Evolutionary conservation across 1,140 invertebrate species (phyloP), one percentile per base, ranked within the genome.

Genomic region (Cotesia typhae): DNA sequence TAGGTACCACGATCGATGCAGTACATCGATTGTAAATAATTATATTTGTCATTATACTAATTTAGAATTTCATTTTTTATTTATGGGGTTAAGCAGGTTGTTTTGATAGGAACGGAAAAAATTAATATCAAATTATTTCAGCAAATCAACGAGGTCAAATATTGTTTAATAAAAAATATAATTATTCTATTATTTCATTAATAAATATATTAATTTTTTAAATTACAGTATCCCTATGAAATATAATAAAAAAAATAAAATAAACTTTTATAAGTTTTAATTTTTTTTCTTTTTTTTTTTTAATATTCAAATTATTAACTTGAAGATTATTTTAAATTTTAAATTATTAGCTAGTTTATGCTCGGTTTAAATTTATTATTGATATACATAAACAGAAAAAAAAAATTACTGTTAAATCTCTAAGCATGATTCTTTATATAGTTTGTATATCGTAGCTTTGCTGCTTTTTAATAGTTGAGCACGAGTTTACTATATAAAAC

Each of bases 361-460:
- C 69, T 71, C 69, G 60, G 66, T 60, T 68, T 79, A 79, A 75
- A 80, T 78, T 73, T 67, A 73, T 74, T 78, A 66, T 79, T 55
- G 17, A 14, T 55, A 14, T 55, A n/a, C n/a, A 74, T 75, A 53
- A 38, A 70, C 51, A 64, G 55, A 36, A 70, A 61, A 36, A 70
- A 61, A 61, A 69, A 68, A 67, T 28, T 77, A 77, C 77, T 77
- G 75, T 79, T 81, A 78, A 74, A 83, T 83, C 75, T 86, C 82
- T 87, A 79, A 76, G 85, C 84, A 87, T 87, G 85, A 82, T 78
- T 80, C 80, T 85, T 78, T 85, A 81, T 81, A 82, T 81, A 82
- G 81, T 85, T 85, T 86, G 79, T 76, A 81, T 81, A 80, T 84
- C 79, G 82, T 86, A 85, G 85, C 85, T 85, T 87, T 84, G 84